These are phyloP conservation scores for Puntigrus tetrazona DNA, from an alignment of 2,113 vertebrate species.

Conservation along the genomic window DNA sequence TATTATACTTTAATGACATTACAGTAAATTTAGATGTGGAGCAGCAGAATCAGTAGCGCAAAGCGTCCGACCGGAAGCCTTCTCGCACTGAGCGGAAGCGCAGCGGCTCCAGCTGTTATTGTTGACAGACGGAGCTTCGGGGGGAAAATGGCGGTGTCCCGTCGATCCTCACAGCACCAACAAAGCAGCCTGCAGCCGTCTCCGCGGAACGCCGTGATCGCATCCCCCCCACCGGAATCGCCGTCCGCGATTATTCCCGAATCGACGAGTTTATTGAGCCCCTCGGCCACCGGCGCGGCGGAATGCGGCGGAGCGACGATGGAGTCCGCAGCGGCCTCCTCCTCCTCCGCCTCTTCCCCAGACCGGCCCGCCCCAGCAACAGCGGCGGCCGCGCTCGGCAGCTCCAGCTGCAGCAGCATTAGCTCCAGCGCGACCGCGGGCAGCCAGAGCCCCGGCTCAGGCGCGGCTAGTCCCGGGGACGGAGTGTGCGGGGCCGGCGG, in stretches of 20 bases:
- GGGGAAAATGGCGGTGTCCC: slow-evolving; percentile 77
- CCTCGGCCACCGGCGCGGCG: slow-evolving; percentile 64
- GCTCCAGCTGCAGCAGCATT: slow-evolving; percentile 64
- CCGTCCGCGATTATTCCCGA: slow-evolving; percentile 61
- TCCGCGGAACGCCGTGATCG: slow-evolving; percentile 67
- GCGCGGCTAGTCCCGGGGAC: slow-evolving; percentile 66
- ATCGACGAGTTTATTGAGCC: slow-evolving; percentile 49
- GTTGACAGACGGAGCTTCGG: slow-evolving; percentile 46
- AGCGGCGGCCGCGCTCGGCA: slow-evolving; percentile 42
- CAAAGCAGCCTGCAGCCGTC: slow-evolving; percentile 70
- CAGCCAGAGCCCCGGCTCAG: slow-evolving; percentile 73
- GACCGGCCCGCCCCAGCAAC: slow-evolving; percentile 62
- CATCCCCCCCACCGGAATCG: slow-evolving; percentile 61
- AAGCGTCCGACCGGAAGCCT: slow-evolving; percentile 23
- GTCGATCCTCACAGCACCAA: slow-evolving; percentile 78
- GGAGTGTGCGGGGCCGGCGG: slow-evolving; percentile 80
- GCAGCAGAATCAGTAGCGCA: background rate
- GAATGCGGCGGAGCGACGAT: slow-evolving; percentile 66
- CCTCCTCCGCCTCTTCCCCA: slow-evolving; percentile 65
- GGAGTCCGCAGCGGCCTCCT: slow-evolving; percentile 57
- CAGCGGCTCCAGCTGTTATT: slow-evolving; percentile 51
- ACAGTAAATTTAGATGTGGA: background rate
- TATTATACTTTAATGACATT: background rate
- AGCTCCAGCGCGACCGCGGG: slow-evolving; percentile 72
- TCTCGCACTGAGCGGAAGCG: slow-evolving; percentile 23